These are phyloP conservation scores for Petrolisthes cinctipes DNA, from an alignment of 2,888 invertebrate species.

Conservation along the genomic window DNA sequence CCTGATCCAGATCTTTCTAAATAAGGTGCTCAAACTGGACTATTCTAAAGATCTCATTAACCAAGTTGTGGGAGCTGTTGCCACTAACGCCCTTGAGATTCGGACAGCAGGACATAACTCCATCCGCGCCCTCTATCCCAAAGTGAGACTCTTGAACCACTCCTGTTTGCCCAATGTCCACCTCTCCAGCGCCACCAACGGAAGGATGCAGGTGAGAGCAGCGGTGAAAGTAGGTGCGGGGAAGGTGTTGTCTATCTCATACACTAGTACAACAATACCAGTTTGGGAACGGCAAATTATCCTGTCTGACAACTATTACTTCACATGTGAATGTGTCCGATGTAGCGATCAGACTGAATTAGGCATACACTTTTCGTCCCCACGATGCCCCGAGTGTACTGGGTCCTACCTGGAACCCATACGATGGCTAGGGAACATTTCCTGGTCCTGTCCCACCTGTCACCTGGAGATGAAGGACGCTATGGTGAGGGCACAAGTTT, in stretches of 20 bases:
- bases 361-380: slow-evolving; percentile 56
- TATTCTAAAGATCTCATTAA: slow-evolving; percentile 38
- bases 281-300: slow-evolving; percentile 51
- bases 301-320: slow-evolving; percentile 40
- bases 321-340: slow-evolving; percentile 52
- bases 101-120: slow-evolving; percentile 2
- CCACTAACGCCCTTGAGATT: slow-evolving; percentile 58
- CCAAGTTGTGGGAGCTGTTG: slow-evolving; percentile 55
- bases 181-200: slow-evolving; percentile 80
- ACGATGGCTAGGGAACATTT: slow-evolving; percentile 17
- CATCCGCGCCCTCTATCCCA: slow-evolving; percentile 78
- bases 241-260: slow-evolving; percentile 83
- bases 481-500: slow-evolving; percentile 44
- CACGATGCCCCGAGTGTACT: slow-evolving; percentile 52
- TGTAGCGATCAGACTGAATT: slow-evolving; percentile 57
- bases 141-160: slow-evolving; percentile 83
- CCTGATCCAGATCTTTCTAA: slow-evolving; percentile 37
- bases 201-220: slow-evolving; percentile 77
- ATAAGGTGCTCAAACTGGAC: slow-evolving; percentile 45
- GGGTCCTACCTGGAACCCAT: not conserved
- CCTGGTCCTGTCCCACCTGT: slow-evolving; percentile 53
- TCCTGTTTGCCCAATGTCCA: slow-evolving; percentile 84
- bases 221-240: slow-evolving; percentile 76
- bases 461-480: slow-evolving; percentile 14
- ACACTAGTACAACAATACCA: slow-evolving; percentile 74